phyloP scores from a whole-genome alignment of 1,140 invertebrate species.

The Drosophila subobscura region DNA sequence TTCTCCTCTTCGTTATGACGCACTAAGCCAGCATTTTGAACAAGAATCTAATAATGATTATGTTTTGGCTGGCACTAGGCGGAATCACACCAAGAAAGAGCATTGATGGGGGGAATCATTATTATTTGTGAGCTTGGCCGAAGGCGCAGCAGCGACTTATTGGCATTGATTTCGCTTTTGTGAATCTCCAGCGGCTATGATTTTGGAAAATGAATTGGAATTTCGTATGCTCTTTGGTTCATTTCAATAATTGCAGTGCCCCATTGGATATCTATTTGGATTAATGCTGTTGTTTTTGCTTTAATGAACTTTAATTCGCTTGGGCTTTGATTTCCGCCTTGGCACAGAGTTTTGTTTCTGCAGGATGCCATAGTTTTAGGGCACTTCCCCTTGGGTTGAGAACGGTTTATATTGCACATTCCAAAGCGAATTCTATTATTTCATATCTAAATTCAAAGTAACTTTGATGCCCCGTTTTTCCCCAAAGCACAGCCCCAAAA shows the following conservation, averaged over 20 bases:
- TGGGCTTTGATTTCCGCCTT: too few species aligned
- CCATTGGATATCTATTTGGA: conserved; percentile 7
- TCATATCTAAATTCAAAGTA: too few species aligned
- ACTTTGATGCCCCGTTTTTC: too few species aligned
- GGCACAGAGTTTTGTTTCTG: too few species aligned
- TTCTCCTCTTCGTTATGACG: conserved; percentile 33
- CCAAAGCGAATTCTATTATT: too few species aligned
- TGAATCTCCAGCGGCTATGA: neutral
- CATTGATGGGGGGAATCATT: conserved; percentile 22
- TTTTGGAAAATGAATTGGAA: conserved; percentile 1
- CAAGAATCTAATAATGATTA: conserved; percentile 67
- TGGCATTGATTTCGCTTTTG: conserved; percentile 16
- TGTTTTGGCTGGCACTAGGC: conserved; percentile 33
- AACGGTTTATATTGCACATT: too few species aligned
- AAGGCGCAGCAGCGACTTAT: conserved; percentile 43
- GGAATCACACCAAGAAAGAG: conserved; percentile 24
- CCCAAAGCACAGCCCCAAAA: conserved; percentile 26
- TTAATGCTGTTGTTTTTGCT: neutral
- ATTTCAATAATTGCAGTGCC: conserved; percentile 9
- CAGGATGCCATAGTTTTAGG: too few species aligned
- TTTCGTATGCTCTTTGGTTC: conserved; percentile 15
- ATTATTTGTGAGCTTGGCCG: conserved; percentile 26
- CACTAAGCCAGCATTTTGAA: conserved; percentile 51
- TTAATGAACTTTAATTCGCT: too few species aligned
- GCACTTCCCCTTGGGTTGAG: too few species aligned